Evolutionary conservation across 2,113 vertebrate species (phyloP), one percentile per base, ranked within the genome.

Genomic region (Periophthalmodon schlosseri): DNA sequence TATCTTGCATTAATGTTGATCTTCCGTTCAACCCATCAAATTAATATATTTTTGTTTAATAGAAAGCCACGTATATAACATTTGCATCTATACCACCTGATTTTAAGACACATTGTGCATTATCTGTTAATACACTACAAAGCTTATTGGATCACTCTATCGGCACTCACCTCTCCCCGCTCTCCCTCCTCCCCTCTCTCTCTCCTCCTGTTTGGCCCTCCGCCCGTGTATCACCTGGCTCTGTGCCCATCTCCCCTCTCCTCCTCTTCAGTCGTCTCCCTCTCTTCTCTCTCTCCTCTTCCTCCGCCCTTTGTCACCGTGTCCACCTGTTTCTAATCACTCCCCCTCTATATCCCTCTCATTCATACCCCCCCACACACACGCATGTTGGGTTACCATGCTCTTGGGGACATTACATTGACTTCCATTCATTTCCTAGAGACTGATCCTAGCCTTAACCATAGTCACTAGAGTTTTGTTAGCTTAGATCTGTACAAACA

Each of bases 201-300:
- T 60, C 57, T 60, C 57, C 57, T 34, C 9, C 68, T 63, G 39
- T 10, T 34, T 69, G 63, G 63, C 63, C 34, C 63, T 10, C 18
- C 39, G 63, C 63, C 63, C 39, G 34, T 65, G 63, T 21, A 34
- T 39, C 20, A 18, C 23, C 63, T 65, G 63, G 63, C 63, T 39
- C 16, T n/a, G 33, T 39, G 63, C 63, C 68, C 68, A 28, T 73
- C 64, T 70, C 63, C 68, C 70, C 70, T 47, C 68, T 64, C 20
- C 63, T 8, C n/a, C 58, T 69, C 11, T 60, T 72, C 57, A 65
- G 57, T 94, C 92, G 69, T 92, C 93, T 94, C 93, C 95, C 93
- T 94, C 93, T 94, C 93, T 93, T 95, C 56, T 56, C 24, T 1
- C 50, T 58, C 73, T 56, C 13, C 56, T 67, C 67, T 72, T 75